Base-by-base conservation (phyloP, 1,140 invertebrate genomes). In the Papilio machaon region DNA sequence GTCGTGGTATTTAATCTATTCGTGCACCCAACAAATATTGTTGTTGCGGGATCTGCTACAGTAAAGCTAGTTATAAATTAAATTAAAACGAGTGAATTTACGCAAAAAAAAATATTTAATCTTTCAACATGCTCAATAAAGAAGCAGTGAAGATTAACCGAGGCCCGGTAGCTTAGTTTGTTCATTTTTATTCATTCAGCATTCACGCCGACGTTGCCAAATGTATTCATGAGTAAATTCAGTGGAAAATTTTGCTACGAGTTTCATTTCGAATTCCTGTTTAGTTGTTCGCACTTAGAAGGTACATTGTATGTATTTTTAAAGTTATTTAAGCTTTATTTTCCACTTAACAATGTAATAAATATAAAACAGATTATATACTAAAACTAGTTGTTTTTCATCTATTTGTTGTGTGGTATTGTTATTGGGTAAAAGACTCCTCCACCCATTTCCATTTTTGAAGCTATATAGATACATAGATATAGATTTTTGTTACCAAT, bases 171-270 rank as follows among this genome's bases (percentile, higher is more conserved):
- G 80, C 80, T 81, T 85, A 83, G 85, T 89, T 91, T 89, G 89
- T 91, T 90, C 90, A 87, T 89, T 91, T 90, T 91, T 91, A 87
- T 90, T 87, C 88, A 90, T 91, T 91, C 82, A 88, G 87, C 87
- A 90, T 91, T 91, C 89, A 90, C 86, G 85, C 83, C 86, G 83
- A 85, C 87, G 87, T 88, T 83, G 83, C 87, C 85, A 87, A 91
- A 91, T 91, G 90, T 91, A 91, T 91, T 91, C 89, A 90, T 89
- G 87, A 87, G 74, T n/a, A 76, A 76, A 76, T 76, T 76, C 74
- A 76, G 74, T 76, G 74, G 74, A 76, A 76, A 76, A 76, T 76
- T 76, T 52, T 49, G 47, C 74, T 15, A 76, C 19, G 46, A 76
- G 74, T 76, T 76, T 15, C 74, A 76, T 54, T 76, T 76, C 23